Conservation (phyloP, 2,113 vertebrate species). For the Cochlearius cochlearius region DNA sequence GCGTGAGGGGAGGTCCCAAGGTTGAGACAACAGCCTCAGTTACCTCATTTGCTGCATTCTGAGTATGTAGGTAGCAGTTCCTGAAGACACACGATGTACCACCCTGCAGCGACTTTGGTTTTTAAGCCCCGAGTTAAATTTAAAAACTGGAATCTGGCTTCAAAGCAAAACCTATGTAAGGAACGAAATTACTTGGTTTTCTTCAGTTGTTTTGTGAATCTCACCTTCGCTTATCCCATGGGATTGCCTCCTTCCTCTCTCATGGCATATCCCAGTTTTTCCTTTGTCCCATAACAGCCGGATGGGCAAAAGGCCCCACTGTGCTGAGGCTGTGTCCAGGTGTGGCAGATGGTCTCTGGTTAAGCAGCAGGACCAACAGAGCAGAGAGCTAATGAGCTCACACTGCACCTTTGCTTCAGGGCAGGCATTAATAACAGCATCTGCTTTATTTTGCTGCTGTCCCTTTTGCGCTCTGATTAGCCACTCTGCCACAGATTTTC, state of each 20-base stretch:
- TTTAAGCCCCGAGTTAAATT: neutral
- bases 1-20: neutral
- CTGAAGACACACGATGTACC: neutral
- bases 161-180: neutral
- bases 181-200: neutral
- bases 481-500: neutral
- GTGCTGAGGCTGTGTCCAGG: neutral
- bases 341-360: neutral
- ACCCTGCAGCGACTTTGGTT: neutral
- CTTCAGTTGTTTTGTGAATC: neutral
- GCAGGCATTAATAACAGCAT: neutral
- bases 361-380: neutral
- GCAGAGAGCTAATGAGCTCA: neutral
- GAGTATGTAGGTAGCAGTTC: neutral
- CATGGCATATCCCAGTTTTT: neutral
- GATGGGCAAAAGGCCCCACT: neutral
- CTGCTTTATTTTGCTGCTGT: neutral
- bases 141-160: neutral
- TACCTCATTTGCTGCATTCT: neutral
- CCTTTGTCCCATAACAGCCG: neutral
- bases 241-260: neutral
- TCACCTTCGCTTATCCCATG: neutral
- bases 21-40: neutral
- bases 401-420: neutral
- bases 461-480: neutral